These are phyloP conservation scores for Watsonalla binaria DNA, from an alignment of 2,888 invertebrate genomes.

Conservation along the genomic window DNA sequence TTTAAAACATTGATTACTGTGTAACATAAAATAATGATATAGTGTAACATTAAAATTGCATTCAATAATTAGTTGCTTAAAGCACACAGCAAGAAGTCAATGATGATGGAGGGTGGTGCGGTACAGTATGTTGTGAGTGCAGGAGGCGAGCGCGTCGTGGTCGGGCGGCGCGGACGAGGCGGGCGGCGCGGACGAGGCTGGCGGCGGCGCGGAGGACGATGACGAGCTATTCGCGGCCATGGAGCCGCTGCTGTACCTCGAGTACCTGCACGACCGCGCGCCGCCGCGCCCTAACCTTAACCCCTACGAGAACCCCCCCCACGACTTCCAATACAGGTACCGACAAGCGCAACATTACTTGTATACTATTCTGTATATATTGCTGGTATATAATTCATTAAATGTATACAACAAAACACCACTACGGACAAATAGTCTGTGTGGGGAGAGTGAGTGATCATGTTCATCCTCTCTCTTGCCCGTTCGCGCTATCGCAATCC, in stretches of 20 bases:
- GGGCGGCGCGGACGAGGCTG: conserved; percentile 6
- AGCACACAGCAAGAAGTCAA: neutral
- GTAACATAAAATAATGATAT: too few relatives aligned
- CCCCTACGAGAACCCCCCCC: conserved; percentile 57
- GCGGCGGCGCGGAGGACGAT: conserved; percentile 15
- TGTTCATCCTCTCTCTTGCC: too few relatives aligned
- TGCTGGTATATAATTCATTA: too few relatives aligned
- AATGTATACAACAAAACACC: too few relatives aligned
- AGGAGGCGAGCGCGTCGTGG: conserved; percentile 2
- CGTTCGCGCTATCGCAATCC: too few relatives aligned
- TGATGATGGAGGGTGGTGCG: conserved; percentile 4
- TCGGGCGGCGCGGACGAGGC: conserved; percentile 11
- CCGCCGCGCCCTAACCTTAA: conserved; percentile 34
- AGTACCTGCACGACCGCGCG: conserved; percentile 50
- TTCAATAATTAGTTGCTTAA: too few relatives aligned
- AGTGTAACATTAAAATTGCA: too few relatives aligned
- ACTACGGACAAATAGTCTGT: too few relatives aligned
- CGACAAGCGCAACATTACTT: too few relatives aligned
- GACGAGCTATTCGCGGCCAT: conserved; percentile 46
- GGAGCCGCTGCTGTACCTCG: conserved; percentile 44
- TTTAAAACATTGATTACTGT: too few relatives aligned
- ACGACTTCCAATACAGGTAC: conserved; percentile 61
- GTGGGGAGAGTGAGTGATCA: too few relatives aligned
- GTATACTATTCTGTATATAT: too few relatives aligned
- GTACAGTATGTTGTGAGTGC: conserved; percentile 1